Base-by-base conservation (phyloP, 2,113 vertebrate species). In the Stegostoma tigrinum region DNA sequence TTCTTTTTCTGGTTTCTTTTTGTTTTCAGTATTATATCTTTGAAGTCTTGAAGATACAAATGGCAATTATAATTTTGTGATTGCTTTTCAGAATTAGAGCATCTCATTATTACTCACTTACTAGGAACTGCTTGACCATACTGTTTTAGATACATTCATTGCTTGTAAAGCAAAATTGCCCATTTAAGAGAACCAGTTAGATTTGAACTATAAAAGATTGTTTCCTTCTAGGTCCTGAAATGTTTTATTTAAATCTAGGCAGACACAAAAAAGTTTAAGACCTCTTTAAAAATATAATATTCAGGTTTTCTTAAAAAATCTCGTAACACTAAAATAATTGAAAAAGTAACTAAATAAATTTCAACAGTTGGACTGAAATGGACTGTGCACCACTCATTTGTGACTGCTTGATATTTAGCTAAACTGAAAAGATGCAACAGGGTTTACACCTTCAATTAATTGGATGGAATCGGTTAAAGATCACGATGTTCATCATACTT, bases 391-490 rank as follows among this genome's bases (percentile, higher is more conserved):
- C 38, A 91, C 38, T 38, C 64, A 38, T 90, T 89, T 55, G 52
- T 93, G 6, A 93, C 19, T 19, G 38, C 34, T 66, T 52, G 24
- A 75, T 95, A 72, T 75, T 67, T 95, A 72, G 27, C 70, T 42
- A 48, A 45, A 38, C 68, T 72, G 24, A 19, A 67, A 42, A 17
- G n/a, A 94, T 95, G 34, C 94, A 70, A 95, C 24, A 94, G 38
- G 67, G 67, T 52, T 95, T 45, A 95, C 24, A 95, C 48, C 48
- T 95, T 72, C 68, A 95, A 48, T 95, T 48, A 72, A 95, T 30
- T 72, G 94, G 94, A 95, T 95, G 68, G 91, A 52, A 90, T 90
- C 52, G 3, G 61, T 30, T 90, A 17, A 61, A 90, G 87, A 90
- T 45, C 21, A 89, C 87, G 1, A 27, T 61, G 48, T 89, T 90